These are phyloP conservation scores for Drusus annulatus DNA, from an alignment of 1,140 invertebrate genomes.

Conservation along the genomic window DNA sequence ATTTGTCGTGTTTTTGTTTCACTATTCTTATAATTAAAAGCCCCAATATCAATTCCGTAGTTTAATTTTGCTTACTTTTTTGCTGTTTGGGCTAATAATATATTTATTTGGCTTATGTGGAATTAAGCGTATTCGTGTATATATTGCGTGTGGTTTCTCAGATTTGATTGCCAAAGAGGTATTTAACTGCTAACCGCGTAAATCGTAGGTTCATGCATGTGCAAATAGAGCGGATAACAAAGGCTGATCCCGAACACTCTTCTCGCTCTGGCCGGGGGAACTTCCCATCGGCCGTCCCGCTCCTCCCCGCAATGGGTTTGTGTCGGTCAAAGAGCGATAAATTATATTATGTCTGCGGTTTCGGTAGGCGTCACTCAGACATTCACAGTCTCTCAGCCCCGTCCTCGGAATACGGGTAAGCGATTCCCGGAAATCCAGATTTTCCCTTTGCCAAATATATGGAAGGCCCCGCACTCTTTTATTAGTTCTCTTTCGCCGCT, in stretches of 20 bases:
- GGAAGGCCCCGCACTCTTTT: background rate
- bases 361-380: slow-evolving; percentile 34
- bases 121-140: background rate
- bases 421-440: slow-evolving; percentile 26
- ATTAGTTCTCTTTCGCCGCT: slow-evolving; percentile 18
- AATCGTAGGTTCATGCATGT: slow-evolving; percentile 4
- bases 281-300: background rate
- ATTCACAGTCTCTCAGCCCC: background rate
- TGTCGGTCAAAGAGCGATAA: slow-evolving; percentile 43
- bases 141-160: background rate
- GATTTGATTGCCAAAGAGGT: background rate
- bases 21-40: no score
- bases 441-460: slow-evolving; percentile 10
- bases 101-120: no score
- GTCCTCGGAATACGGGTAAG: slow-evolving; percentile 20
- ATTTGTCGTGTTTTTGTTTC: no score
- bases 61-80: no score
- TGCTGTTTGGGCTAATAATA: no score
- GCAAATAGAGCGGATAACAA: slow-evolving; percentile 28
- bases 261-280: slow-evolving; percentile 6
- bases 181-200: background rate
- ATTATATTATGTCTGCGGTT: slow-evolving; percentile 40
- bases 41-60: no score
- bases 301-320: slow-evolving; percentile 4
- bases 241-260: background rate